Evolutionary conservation across 2,888 invertebrate genomes (phyloP).

Genomic region (Phytoseiulus persimilis): DNA sequence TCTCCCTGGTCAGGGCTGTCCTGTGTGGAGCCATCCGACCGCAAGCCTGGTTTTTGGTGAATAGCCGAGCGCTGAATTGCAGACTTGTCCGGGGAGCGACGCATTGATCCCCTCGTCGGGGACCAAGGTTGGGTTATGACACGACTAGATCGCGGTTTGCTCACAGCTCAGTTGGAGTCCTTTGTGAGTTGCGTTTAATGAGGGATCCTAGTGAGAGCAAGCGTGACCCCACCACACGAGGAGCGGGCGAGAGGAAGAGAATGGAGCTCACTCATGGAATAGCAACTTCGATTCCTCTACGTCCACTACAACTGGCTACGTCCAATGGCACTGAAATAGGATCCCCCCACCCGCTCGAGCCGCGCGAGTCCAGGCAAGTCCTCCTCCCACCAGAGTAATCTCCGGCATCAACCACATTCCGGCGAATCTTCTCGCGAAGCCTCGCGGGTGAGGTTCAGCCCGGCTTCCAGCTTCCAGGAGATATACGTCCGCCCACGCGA

Average conservation of each 20-base stretch:
- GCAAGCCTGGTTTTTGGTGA: no score
- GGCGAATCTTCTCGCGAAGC: no score
- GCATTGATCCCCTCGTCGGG: background rate
- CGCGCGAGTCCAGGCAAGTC: no score
- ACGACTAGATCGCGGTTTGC: background rate
- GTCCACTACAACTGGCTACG: background rate
- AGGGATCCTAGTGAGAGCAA: background rate
- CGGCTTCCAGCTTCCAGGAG: no score
- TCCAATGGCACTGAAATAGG: background rate
- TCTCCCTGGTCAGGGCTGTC: no score
- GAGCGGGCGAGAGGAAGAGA: background rate
- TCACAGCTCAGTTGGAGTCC: background rate
- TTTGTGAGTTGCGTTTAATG: background rate
- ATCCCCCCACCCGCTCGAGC: background rate
- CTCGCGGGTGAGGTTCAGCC: no score
- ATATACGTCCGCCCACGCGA: background rate
- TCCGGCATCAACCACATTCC: no score
- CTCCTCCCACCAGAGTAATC: no score
- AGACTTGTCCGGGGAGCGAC: background rate
- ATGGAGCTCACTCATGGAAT: background rate
- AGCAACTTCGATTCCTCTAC: background rate
- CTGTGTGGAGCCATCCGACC: no score
- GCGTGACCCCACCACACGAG: background rate
- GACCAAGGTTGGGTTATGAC: background rate
- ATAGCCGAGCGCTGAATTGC: background rate